These are phyloP conservation scores for Rhyacophila brunnea DNA, from an alignment of 1,140 invertebrate species.

Conservation along the genomic window DNA sequence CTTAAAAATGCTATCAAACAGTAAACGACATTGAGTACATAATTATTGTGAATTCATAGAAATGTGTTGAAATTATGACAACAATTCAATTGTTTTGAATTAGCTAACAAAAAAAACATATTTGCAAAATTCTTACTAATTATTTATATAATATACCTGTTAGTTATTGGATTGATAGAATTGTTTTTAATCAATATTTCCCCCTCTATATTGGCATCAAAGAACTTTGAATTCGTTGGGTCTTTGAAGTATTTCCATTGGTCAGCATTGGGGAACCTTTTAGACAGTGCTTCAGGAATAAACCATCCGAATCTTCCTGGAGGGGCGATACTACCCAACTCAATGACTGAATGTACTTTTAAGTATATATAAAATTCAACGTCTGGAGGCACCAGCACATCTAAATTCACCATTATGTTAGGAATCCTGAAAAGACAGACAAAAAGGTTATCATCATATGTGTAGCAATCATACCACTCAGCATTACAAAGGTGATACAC, in stretches of 20 bases:
- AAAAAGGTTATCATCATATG: background rate
- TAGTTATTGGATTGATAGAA: constrained; percentile 34
- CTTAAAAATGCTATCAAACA: too few relatives aligned
- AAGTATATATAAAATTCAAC: constrained; percentile 49
- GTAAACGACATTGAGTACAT: too few relatives aligned
- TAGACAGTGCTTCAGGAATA: constrained; percentile 53
- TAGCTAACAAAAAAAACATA: too few relatives aligned
- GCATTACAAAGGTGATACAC: too few relatives aligned
- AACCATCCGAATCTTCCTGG: constrained; percentile 74
- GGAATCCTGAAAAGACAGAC: constrained; percentile 50
- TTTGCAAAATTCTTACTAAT: too few relatives aligned
- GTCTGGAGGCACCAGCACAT: constrained; percentile 66
- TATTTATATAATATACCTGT: too few relatives aligned
- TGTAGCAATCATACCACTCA: too few relatives aligned
- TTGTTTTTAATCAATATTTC: constrained; percentile 36
- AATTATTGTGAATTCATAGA: too few relatives aligned
- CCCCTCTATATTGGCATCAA: constrained; percentile 44
- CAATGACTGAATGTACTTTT: constrained; percentile 50
- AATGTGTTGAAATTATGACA: too few relatives aligned
- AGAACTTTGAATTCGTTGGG: constrained; percentile 44
- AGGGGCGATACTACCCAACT: constrained; percentile 61
- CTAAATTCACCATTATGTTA: constrained; percentile 68
- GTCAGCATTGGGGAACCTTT: constrained; percentile 36
- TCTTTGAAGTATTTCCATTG: constrained; percentile 56
- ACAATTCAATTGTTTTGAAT: too few relatives aligned